Conservation (phyloP, 2,797 vertebrate genomes). For the Cossypha niveicapilla region DNA sequence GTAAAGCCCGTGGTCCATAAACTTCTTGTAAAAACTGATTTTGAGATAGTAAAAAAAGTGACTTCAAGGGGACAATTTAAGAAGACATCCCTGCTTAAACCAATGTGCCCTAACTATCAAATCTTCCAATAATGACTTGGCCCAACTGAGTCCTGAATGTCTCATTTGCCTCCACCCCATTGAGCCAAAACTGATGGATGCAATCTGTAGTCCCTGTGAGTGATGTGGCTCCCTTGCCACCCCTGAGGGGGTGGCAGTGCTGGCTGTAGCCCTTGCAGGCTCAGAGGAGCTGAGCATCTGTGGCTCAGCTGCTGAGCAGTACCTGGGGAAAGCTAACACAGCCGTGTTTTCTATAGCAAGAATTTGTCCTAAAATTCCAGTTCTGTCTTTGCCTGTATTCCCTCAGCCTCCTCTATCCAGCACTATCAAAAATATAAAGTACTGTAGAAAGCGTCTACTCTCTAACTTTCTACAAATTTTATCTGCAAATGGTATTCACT, state of each 20-base stretch:
- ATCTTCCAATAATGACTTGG: not conserved
- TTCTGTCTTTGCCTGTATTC: not conserved
- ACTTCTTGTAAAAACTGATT: not conserved
- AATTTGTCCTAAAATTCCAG: not conserved
- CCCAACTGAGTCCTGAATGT: not conserved
- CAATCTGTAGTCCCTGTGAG: not conserved
- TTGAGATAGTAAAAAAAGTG: not conserved
- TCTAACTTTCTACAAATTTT: not conserved
- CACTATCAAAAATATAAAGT: not conserved
- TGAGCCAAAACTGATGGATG: not conserved
- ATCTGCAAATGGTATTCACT: not conserved
- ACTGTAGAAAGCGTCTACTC: not conserved
- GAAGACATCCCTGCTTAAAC: not conserved
- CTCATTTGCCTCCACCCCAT: not conserved
- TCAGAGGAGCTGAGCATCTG: not conserved
- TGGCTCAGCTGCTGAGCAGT: not conserved
- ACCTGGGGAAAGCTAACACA: not conserved
- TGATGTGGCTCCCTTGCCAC: rapidly evolving
- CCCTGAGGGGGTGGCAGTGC: rapidly evolving
- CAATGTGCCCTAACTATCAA: not conserved
- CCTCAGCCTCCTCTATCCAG: not conserved
- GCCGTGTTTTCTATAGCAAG: not conserved
- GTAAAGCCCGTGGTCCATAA: not conserved
- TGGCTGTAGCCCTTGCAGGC: not conserved
- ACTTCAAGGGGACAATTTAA: not conserved